phyloP scores from a whole-genome alignment of 2,113 vertebrate genomes.

The Ailurus styani region DNA sequence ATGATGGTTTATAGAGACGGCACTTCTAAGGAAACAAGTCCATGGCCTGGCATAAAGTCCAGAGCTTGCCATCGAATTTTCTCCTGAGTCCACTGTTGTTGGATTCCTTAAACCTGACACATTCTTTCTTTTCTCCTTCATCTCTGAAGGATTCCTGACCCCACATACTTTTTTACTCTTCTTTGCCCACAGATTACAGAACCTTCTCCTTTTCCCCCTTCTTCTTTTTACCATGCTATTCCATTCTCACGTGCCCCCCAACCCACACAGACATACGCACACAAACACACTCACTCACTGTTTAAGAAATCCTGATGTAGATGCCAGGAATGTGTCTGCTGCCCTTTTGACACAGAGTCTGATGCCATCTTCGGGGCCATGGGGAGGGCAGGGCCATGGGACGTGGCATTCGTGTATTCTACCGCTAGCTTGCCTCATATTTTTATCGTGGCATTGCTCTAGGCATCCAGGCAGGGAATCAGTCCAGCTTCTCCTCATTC shows the following conservation, averaged over 20 bases:
- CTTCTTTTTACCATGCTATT: background rate
- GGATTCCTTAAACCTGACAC: background rate
- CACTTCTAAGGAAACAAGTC: background rate
- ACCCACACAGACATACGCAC: no score
- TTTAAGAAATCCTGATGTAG: slow-evolving; percentile 11
- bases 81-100: background rate
- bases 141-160: background rate
- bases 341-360: slow-evolving; percentile 57
- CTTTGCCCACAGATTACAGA: background rate
- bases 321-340: background rate
- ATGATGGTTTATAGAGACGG: background rate
- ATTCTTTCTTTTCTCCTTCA: background rate
- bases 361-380: background rate
- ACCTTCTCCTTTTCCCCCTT: background rate
- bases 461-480: slow-evolving; percentile 63
- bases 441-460: slow-evolving; percentile 72
- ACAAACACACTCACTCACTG: background rate
- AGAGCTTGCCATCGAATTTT: background rate
- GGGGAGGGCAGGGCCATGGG: slow-evolving; percentile 27
- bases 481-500: slow-evolving; percentile 54
- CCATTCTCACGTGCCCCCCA: background rate
- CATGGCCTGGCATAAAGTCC: background rate
- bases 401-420: background rate
- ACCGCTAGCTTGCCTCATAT: background rate
- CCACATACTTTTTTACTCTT: background rate